Conservation (phyloP, 2,888 invertebrate genomes). For the Ditula angustiorana region DNA sequence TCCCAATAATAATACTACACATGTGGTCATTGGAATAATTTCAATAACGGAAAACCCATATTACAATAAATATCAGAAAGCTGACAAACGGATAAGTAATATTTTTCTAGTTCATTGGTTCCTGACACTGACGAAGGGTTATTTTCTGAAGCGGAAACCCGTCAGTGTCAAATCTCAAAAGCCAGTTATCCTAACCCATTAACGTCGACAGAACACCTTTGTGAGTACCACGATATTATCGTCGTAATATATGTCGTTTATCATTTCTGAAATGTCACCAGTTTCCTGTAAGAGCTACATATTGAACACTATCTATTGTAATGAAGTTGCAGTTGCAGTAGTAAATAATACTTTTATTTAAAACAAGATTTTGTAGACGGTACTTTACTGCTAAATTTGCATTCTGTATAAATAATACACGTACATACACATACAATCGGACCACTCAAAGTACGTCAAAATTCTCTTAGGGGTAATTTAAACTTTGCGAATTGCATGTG, state of each 20-base stretch:
- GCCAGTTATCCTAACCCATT: slow-evolving; percentile 27
- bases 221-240: background rate
- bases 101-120: slow-evolving; percentile 17
- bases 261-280: background rate
- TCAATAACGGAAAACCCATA: too few relatives aligned
- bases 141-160: slow-evolving; percentile 23
- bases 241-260: background rate
- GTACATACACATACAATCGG: too few relatives aligned
- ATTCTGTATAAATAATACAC: too few relatives aligned
- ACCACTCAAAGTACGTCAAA: too few relatives aligned
- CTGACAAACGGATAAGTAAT: background rate
- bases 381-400: too few relatives aligned
- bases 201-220: slow-evolving; percentile 3
- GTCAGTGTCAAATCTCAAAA: slow-evolving; percentile 30
- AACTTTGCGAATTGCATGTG: too few relatives aligned
- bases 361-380: too few relatives aligned
- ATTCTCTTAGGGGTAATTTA: too few relatives aligned
- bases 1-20: too few relatives aligned
- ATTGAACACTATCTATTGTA: background rate
- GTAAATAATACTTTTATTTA: background rate
- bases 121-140: slow-evolving; percentile 33
- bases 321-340: slow-evolving; percentile 1
- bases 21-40: too few relatives aligned
- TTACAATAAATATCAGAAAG: background rate
- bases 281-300: background rate